Evolutionary conservation across 2,797 vertebrate genomes (phyloP).

Genomic region (Amniataba percoides): DNA sequence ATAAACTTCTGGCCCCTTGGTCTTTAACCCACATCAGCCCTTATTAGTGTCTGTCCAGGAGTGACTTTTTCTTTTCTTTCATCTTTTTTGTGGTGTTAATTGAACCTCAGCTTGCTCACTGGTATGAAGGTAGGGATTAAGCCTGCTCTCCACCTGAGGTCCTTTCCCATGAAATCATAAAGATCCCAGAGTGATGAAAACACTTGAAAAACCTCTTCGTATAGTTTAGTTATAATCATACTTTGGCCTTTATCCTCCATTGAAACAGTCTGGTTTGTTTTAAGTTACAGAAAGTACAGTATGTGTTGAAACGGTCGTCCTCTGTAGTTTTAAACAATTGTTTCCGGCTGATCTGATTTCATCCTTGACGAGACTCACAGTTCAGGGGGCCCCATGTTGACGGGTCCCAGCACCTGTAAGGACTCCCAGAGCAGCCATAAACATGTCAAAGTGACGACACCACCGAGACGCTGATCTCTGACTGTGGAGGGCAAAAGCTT

Average conservation of each 20-base stretch:
- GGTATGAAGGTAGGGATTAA: slow-evolving; percentile 63
- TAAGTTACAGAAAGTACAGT: not conserved
- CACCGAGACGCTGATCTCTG: slow-evolving; percentile 19
- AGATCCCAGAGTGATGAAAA: slow-evolving; percentile 10
- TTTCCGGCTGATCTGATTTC: slow-evolving; percentile 5
- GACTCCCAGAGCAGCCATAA: slow-evolving; percentile 44
- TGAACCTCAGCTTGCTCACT: slow-evolving; percentile 63
- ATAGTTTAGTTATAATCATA: not conserved
- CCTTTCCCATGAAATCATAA: slow-evolving; percentile 54
- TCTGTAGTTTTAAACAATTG: slow-evolving; percentile 12
- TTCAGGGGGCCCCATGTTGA: slow-evolving; percentile 8
- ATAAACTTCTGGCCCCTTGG: slow-evolving; percentile 41
- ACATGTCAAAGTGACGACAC: slow-evolving; percentile 48
- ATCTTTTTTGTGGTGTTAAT: slow-evolving; percentile 54
- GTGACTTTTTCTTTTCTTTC: slow-evolving; percentile 37
- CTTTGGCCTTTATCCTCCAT: not conserved
- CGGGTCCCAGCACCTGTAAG: slow-evolving; percentile 32
- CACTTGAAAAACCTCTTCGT: not conserved
- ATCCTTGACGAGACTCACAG: slow-evolving; percentile 30
- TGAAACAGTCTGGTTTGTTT: not conserved
- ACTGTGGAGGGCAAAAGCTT: slow-evolving; percentile 13
- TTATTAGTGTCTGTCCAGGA: slow-evolving; percentile 48
- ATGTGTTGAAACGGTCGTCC: slow-evolving; percentile 31
- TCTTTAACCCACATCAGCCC: slow-evolving; percentile 60
- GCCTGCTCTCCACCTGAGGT: slow-evolving; percentile 45